A percentile compares a stretch with the other conserved stretches of the same genome.
phyloP scores from a whole-genome alignment of 2,113 vertebrate species.

The Alces alces region DNA sequence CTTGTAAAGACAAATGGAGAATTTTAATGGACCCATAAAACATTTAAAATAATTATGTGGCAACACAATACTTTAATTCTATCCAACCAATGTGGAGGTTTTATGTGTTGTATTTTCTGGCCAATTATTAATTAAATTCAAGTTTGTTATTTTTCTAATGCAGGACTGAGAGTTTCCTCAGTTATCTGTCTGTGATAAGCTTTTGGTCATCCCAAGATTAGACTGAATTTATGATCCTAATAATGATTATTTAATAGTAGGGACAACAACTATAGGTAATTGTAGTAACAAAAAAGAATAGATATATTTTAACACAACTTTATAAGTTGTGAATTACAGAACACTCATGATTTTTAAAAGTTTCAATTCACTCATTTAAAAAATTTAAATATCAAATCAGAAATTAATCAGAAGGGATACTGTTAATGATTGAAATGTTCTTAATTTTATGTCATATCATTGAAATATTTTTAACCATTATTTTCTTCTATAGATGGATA shows the following conservation, averaged over 20 bases:
- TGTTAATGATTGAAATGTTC: neutral
- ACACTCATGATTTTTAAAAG: neutral
- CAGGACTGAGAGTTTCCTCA: neutral
- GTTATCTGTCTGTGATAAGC: fast-evolving
- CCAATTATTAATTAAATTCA: neutral
- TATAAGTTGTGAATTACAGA: neutral
- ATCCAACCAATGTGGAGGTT: neutral
- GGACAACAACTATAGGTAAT: neutral
- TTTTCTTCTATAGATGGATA: neutral
- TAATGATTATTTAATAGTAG: neutral
- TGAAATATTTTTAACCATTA: neutral
- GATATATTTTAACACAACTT: neutral
- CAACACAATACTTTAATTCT: neutral
- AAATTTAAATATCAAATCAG: neutral
- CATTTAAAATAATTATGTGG: neutral
- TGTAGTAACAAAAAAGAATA: neutral
- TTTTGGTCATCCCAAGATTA: neutral
- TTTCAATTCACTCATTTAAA: neutral
- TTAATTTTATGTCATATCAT: neutral
- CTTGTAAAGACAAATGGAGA: neutral
- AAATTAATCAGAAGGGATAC: neutral
- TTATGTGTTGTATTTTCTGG: neutral
- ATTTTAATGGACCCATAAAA: neutral
- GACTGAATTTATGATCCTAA: neutral
- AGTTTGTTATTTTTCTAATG: neutral